Evolutionary conservation across 1,140 invertebrate genomes (phyloP), one percentile per base, ranked within the genome.

Genomic region (Contarinia nasturtii): DNA sequence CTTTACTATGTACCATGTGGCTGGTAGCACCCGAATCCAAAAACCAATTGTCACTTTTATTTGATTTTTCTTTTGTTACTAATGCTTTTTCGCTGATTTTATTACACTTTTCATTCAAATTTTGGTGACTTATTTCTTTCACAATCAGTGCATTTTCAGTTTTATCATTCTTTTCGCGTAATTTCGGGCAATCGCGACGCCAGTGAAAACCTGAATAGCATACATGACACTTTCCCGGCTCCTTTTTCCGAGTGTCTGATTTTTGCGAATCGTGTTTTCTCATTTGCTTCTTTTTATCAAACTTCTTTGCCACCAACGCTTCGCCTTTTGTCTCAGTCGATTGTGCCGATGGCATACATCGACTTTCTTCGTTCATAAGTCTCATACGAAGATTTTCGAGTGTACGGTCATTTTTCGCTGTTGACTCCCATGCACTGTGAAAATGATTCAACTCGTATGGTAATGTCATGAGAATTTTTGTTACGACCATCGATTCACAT

Each of bases 391-490:
- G 38, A 37, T 54, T 50, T 11, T 50, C 45, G 1, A 56, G 10
- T 1, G 45, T 59, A 27, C 52, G 55, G 38, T 56, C 33, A 11
- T 49, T 46, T 27, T n/a, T 20, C 14, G 50, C 53, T 44, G 51
- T 51, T 8, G 50, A 51, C 37, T 57, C 54, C 51, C 56, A 57
- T 22, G 56, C 51, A 15, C 49, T 49, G 15, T 47, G 22, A 42
- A 57, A 57, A 51, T 56, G 51, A 36, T n/a, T 36, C 8, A 36
- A 36, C n/a, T 36, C 34, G n/a, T n/a, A 10, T 36, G 34, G 60
- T 14, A 61, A 43, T 12, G 54, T 49, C 51, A 59, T 57, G 12
- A 59, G 36, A 40, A 60, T 53, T 51, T 61, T 58, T 2, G 55
- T 60, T 20, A 61, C 54, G 3, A 54, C 43, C 48, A 59, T 52